Evolutionary conservation across 2,797 vertebrate species (phyloP).

Genomic region (Oryzias dopingdopingensis): DNA sequence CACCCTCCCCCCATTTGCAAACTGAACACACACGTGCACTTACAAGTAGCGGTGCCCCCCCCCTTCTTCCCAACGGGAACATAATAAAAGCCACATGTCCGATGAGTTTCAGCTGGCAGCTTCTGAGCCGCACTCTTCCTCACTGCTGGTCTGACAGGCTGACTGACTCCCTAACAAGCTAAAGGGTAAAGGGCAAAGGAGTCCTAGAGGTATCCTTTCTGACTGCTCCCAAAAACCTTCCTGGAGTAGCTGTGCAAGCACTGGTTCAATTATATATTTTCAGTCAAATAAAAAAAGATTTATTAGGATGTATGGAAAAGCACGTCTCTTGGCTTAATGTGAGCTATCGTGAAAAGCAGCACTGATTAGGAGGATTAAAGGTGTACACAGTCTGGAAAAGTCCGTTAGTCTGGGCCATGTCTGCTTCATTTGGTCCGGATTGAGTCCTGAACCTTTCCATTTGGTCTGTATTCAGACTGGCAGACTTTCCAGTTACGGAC

Average conservation of each 20-base stretch:
- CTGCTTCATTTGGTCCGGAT: too few relatives aligned
- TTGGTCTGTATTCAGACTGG: too few relatives aligned
- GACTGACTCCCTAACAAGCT: conserved; percentile 45
- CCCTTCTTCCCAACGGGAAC: conserved; percentile 55
- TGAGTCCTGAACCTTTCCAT: too few relatives aligned
- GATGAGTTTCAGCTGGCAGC: conserved; percentile 73
- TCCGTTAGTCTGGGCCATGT: too few relatives aligned
- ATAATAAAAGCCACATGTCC: conserved; percentile 79
- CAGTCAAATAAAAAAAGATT: not conserved
- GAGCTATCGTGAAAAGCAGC: too few relatives aligned
- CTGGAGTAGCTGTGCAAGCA: not conserved
- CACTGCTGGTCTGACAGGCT: conserved; percentile 30
- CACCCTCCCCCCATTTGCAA: conserved; percentile 51
- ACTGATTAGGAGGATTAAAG: too few relatives aligned
- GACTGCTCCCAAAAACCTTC: conserved; percentile 15
- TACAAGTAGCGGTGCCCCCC: conserved; percentile 38
- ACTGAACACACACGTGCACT: conserved; percentile 39
- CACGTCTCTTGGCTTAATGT: too few relatives aligned
- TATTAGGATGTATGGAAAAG: too few relatives aligned
- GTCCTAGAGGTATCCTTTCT: conserved; percentile 43
- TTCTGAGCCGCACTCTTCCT: conserved; percentile 31
- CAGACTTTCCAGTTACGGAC: too few relatives aligned
- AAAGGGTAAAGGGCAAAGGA: conserved; percentile 41
- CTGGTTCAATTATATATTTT: not conserved
- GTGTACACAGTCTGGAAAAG: too few relatives aligned